Base-by-base conservation (phyloP, 2,888 invertebrate species). In the Thecophora atra region DNA sequence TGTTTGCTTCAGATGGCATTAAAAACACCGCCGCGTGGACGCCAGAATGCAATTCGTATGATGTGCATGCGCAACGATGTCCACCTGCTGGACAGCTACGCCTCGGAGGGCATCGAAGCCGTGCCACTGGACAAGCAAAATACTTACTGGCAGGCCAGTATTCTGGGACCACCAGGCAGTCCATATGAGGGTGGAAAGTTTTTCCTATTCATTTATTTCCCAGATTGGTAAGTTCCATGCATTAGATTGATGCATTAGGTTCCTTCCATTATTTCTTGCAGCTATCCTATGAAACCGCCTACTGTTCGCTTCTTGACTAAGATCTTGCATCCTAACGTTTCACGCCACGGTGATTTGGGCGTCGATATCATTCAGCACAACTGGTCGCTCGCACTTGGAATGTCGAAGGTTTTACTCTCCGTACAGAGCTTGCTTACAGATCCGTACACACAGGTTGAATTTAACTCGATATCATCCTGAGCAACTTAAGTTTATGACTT, bases 281-380 rank as follows among this genome's bases (percentile, higher is more conserved):
- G 92, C 77, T 97, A 97, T 88, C 97, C 98, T 0, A 92, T 98
- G 92, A 90, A 91, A 78, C 97, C 98, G 19, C 97, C 98, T 0
- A 91, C 93, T 72, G 96, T 97, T 0, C 89, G 96, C 24, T 98
- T 98, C 88, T 89, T 97, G 74, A 97, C 97, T 0, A 95, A 94
- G 86, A 94, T 98, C 78, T 91, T 96, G 80, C 98, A 98, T 88
- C 97, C 97, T 7, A 98, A 98, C 88, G 94, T 98, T 71, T 96
- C 96, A 3, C 90, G 97, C 0, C 97, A 98, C 86, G 97, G 97
- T 3, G 97, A 97, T 87, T 95, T 98, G 65, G 97, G 98, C 73
- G 93, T 98, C 76, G 97, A 98, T 88, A 96, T 95, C 13, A 95
- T 98, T 79, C 94, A 95, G 81, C 95, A 96, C 87, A 98, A 98